A percentile compares a stretch with the other conserved stretches of the same genome.
phyloP scores from a whole-genome alignment of 2,888 invertebrate genomes.

The Pollenia amentaria region DNA sequence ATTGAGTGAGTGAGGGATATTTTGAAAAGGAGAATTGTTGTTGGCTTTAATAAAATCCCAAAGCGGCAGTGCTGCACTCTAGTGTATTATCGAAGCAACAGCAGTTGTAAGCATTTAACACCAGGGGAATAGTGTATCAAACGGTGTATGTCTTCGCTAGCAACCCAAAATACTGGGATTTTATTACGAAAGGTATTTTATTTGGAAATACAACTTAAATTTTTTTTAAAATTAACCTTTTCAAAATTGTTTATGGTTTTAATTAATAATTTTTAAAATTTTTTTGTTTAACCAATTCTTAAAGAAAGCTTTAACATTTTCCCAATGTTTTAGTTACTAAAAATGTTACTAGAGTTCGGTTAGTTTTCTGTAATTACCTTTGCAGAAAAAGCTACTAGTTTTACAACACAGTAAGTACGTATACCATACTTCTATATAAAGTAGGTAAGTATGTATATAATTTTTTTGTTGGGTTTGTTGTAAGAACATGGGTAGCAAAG shows the following conservation, averaged over 20 bases:
- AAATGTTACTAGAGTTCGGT: not conserved
- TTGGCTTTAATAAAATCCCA: conserved; percentile 18
- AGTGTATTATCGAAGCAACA: conserved; percentile 43
- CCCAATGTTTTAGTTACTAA: conserved; percentile 21
- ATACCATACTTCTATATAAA: not conserved
- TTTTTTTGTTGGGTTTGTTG: not conserved
- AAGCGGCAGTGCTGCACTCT: conserved; percentile 71
- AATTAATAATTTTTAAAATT: no score
- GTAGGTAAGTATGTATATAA: not conserved
- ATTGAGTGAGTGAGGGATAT: conserved; percentile 56
- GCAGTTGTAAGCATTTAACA: not conserved
- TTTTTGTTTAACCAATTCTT: no score
- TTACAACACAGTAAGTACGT: not conserved
- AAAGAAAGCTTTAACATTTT: conserved; percentile 12
- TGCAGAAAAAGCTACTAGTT: conserved; percentile 52
- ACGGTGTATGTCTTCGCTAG: conserved; percentile 47
- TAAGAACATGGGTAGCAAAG: not conserved
- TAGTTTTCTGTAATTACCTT: not conserved
- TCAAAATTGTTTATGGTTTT: no score
- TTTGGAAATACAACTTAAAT: not conserved
- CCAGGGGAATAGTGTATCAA: not conserved
- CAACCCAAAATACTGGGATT: conserved; percentile 47
- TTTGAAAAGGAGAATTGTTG: conserved; percentile 29
- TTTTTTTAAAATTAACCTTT: no score
- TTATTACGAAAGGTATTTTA: not conserved